These are phyloP conservation scores for Hartigia nigra DNA, from an alignment of 2,888 invertebrate genomes.

Conservation along the genomic window DNA sequence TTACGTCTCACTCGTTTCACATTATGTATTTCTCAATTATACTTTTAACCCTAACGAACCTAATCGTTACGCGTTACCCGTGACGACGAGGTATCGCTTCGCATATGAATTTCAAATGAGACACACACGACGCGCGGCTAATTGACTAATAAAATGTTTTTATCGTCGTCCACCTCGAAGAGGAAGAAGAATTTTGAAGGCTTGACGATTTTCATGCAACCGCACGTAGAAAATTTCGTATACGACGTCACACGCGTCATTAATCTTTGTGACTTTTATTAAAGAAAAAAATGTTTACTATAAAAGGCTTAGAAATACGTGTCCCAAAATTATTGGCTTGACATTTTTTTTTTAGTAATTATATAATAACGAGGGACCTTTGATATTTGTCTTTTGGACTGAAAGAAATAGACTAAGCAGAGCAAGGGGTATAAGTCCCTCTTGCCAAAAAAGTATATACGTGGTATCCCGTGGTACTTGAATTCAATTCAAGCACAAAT, in stretches of 20 bases:
- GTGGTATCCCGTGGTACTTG: neutral
- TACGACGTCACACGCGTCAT: neutral
- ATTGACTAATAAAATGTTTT: neutral
- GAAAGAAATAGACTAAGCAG: neutral
- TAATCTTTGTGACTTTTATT: neutral
- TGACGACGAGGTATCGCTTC: neutral
- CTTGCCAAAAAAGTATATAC: neutral
- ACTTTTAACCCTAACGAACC: neutral
- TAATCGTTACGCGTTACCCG: neutral
- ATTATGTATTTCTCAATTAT: neutral
- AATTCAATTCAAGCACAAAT: neutral
- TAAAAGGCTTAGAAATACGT: too few relatives aligned
- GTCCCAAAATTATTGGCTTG: neutral
- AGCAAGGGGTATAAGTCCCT: neutral
- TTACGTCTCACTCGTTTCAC: neutral
- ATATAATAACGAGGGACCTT: neutral
- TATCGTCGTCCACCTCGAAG: neutral
- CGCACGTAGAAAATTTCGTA: neutral
- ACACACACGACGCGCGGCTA: neutral
- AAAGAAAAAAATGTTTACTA: too few relatives aligned
- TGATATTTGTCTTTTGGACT: neutral
- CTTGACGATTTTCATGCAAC: neutral
- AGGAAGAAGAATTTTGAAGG: neutral
- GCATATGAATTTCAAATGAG: neutral
- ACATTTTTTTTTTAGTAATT: neutral